Base-by-base conservation (phyloP, 2,888 invertebrate genomes). In the Blastobasis lacticolella region DNA sequence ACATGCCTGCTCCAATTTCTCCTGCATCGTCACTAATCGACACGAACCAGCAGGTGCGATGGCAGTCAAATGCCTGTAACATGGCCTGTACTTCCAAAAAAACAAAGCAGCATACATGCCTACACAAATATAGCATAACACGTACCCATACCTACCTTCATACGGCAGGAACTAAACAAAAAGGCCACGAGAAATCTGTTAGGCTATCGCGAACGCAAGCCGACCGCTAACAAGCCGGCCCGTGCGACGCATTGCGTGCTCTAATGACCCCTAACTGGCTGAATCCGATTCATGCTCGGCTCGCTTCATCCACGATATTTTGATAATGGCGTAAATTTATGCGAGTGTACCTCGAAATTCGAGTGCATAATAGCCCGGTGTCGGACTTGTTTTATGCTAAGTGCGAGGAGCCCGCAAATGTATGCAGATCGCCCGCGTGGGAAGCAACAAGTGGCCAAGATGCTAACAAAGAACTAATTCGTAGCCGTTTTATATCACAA, bases 341-440 rank as follows among this genome's bases (percentile, higher is more conserved):
- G 82, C 84, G 70, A 73, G 69, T 64, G 68, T 77, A 75, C 76
- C 76, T 80, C 79, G 81, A 80, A 83, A 81, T 81, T 78, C 73
- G 71, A 77, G 81, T 80, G 85, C 80, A 83, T 84, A 86, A 86
- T 85, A 82, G 81, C 79, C 78, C 41, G 49, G 45, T 82, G 82
- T 83, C 73, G 75, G 74, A 69, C 84, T 82, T 86, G 86, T 86
- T 86, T 83, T 85, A 87, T 87, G 87, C 85, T 83, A 87, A 87
- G 72, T 77, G 70, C 75, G 71, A 71, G 74, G 75, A 82, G 78
- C 78, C 75, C 73, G 80, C 72, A 80, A 78, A 80, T 83, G 68
- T 84, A 87, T 87, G 85, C 85, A 83, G 81, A 85, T 81, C 78
- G 75, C 63, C 74, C 73, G 83, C 86, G 87, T 87, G 87, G 85